A percentile compares a stretch with the other conserved stretches of the same genome.
phyloP scores from a whole-genome alignment of 2,888 invertebrate genomes.

The Tiliacea aurago region DNA sequence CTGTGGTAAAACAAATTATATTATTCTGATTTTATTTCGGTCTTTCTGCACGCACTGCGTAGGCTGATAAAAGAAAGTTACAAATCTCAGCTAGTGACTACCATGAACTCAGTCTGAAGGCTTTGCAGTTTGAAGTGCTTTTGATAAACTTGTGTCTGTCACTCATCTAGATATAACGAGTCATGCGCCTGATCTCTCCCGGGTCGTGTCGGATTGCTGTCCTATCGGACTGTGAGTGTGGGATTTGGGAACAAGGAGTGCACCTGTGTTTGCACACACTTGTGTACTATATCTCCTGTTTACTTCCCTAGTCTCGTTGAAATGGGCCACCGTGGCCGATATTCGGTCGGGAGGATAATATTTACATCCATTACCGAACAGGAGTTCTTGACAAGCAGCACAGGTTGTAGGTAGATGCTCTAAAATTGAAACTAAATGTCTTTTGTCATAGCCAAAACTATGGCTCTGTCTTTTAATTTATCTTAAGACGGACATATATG shows the following conservation, averaged over 20 bases:
- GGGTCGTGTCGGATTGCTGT: not conserved
- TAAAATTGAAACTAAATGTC: not conserved
- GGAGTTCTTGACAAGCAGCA: not conserved
- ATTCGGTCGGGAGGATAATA: not conserved
- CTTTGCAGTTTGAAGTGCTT: too few species aligned
- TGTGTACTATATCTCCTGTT: not conserved
- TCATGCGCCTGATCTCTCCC: not conserved
- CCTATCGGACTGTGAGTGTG: not conserved
- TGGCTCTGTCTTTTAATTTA: not conserved
- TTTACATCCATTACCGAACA: not conserved
- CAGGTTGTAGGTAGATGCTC: too few species aligned
- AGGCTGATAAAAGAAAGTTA: not conserved
- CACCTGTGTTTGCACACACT: not conserved
- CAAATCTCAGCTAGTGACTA: too few species aligned
- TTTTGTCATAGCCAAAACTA: not conserved
- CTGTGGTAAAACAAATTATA: not conserved
- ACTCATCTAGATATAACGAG: not conserved
- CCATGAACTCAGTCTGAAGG: too few species aligned
- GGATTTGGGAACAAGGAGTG: not conserved
- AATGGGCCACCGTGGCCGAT: not conserved
- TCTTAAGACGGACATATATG: too few species aligned
- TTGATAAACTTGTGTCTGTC: too few species aligned
- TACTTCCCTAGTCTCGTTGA: not conserved
- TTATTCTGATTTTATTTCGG: conserved; percentile 7
- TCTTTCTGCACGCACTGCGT: not conserved